Conservation (phyloP, 1,140 invertebrate species). For the Ceratina japonica region DNA sequence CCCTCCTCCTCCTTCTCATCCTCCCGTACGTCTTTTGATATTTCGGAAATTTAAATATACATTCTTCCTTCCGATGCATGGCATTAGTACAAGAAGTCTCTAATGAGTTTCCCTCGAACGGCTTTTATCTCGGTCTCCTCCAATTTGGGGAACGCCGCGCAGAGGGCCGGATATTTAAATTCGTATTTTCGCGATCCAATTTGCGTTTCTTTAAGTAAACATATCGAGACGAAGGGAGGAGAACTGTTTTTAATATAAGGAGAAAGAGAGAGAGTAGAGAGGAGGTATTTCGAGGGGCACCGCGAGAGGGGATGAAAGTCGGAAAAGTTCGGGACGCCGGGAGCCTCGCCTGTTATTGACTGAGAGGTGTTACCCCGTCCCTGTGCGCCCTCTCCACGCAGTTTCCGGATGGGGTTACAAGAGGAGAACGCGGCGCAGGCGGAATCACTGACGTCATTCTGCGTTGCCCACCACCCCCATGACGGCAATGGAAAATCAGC, state of each 20-base stretch:
- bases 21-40: background rate
- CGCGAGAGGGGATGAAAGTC: background rate
- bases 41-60: background rate
- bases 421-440: background rate
- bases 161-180: background rate
- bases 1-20: background rate
- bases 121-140: background rate
- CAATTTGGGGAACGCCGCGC: too few relatives aligned
- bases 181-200: background rate
- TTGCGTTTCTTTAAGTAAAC: background rate
- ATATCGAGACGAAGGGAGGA: background rate
- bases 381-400: background rate
- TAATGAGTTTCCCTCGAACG: background rate
- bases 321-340: conserved; percentile 10
- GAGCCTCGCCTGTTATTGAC: conserved; percentile 11
- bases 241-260: background rate
- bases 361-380: conserved; percentile 3
- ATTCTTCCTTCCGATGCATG: background rate
- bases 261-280: background rate
- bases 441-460: conserved; percentile 15
- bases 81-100: background rate
- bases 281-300: background rate
- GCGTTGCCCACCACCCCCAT: background rate
- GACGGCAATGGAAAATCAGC: background rate
- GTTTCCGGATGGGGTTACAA: conserved; percentile 1